Base-by-base conservation (phyloP, 2,888 invertebrate species). In the Plagodis dolabraria region DNA sequence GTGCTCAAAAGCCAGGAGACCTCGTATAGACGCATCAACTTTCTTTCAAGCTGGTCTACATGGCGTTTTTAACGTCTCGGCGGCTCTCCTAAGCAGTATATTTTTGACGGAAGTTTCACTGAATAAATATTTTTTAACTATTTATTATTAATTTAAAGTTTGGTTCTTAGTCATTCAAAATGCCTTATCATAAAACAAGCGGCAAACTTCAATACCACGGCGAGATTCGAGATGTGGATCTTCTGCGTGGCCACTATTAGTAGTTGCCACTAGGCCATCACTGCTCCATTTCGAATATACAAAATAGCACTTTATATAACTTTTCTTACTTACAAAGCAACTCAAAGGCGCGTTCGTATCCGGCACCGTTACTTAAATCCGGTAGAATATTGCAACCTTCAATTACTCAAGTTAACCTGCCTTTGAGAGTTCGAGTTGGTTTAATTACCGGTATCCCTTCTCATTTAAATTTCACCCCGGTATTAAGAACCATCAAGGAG, bases 401-500 rank as follows among this genome's bases (percentile, higher is more conserved):
- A 85, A 86, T 86, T 85, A 86, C 81, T 83, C 77, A 77, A 71
- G 75, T 76, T 76, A 82, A 79, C 75, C 70, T 77, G 74, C 71
- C 77, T 78, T 76, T 72, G 75, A 22, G 22, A 22, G 22, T 22
- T 22, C 22, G 22, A 80, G 74, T 75, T 73, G 74, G 74, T 80
- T 64, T 85, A 84, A 86, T 84, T 85, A 83, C 76, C 64, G 75
- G 73, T 82, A 79, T 83, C 80, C 76, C 76, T 80, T 75, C 76
- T 74, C 74, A 74, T 80, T 78, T 74, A 77, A 78, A 80, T 80
- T 80, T 77, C 65, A 77, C 73, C 72, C 69, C 53, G 65, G 69
- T 68, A 70, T 77, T 70, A 70, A 49, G 57, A 55, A 43, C 56
- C 51, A 56, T 48, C 55, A 60, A 54, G 62, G 67, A 72, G 65